Percentiles rank a stretch among this genome's conserved stretches.
Evolutionary conservation across 1,140 invertebrate species (phyloP).

Genomic region (Lerema accius): DNA sequence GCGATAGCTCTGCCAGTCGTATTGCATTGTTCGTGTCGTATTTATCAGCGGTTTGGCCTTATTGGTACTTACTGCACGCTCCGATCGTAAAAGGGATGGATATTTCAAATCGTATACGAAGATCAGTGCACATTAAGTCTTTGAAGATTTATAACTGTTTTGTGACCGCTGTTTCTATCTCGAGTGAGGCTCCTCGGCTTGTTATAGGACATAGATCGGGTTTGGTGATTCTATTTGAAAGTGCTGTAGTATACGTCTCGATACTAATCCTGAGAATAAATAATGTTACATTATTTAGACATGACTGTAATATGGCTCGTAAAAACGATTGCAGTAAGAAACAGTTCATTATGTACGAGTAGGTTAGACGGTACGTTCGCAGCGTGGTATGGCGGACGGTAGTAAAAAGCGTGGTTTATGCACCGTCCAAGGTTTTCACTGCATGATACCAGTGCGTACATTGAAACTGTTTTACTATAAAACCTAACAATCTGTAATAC

Average conservation of each 20-base stretch:
- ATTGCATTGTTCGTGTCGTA: slow-evolving; percentile 28
- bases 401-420: slow-evolving; percentile 49
- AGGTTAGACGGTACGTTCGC: slow-evolving; percentile 41
- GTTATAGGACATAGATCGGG: too few relatives aligned
- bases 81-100: slow-evolving; percentile 10
- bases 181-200: too few relatives aligned
- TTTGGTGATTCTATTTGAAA: too few relatives aligned
- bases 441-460: slow-evolving; percentile 11
- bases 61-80: slow-evolving; percentile 14
- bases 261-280: too few relatives aligned
- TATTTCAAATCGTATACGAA: neutral
- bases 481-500: neutral
- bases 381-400: slow-evolving; percentile 22
- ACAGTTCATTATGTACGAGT: slow-evolving; percentile 46
- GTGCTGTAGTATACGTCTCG: too few relatives aligned
- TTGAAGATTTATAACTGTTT: slow-evolving; percentile 2
- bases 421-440: slow-evolving; percentile 41
- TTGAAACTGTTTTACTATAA: neutral
- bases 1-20: slow-evolving; percentile 22
- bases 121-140: slow-evolving; percentile 6
- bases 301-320: too few relatives aligned
- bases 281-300: too few relatives aligned
- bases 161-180: neutral
- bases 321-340: slow-evolving; percentile 6
- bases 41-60: slow-evolving; percentile 19